These are phyloP conservation scores for Chelonoidis abingdonii DNA, from an alignment of 2,113 vertebrate genomes.

Conservation along the genomic window DNA sequence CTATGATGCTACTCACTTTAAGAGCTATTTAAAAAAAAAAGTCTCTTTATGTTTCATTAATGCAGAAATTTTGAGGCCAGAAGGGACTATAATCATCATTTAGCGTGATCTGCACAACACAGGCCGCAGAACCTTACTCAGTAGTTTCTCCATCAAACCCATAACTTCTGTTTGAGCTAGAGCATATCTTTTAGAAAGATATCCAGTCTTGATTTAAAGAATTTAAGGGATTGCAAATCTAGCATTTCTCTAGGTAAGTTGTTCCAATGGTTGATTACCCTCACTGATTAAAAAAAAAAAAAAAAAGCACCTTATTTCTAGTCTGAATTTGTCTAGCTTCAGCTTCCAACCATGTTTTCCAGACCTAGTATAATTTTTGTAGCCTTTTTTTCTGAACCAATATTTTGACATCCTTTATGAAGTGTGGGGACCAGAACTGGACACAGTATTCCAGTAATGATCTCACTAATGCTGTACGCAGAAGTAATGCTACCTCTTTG, in stretches of 20 bases:
- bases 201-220: background rate
- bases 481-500: fast-evolving
- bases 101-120: no score
- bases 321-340: background rate
- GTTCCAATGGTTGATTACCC: no score
- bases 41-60: background rate
- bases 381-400: background rate
- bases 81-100: background rate
- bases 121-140: fast-evolving
- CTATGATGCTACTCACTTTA: background rate
- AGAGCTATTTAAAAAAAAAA: background rate
- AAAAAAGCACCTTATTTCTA: no score
- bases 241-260: fast-evolving
- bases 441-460: no score
- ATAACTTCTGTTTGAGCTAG: background rate
- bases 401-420: no score
- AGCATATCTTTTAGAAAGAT: background rate
- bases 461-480: background rate
- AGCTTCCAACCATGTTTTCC: background rate
- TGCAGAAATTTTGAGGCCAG: background rate
- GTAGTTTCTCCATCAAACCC: background rate
- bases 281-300: background rate
- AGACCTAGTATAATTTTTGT: background rate
- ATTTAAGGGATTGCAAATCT: fast-evolving
- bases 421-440: background rate